Conservation (phyloP, 2,888 invertebrate species). For the Spodoptera littoralis region DNA sequence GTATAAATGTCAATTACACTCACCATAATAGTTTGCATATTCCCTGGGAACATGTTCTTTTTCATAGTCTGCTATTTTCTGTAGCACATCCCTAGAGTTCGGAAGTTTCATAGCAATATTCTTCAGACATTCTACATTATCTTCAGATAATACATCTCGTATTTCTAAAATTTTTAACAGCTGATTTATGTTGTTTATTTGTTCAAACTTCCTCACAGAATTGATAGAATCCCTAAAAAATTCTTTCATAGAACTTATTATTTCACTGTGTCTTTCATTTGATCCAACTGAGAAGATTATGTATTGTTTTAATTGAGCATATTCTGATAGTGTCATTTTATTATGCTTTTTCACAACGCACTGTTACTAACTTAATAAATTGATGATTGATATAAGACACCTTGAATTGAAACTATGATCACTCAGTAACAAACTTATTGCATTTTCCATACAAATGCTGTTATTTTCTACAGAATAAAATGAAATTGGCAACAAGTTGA, state of each 20-base stretch:
- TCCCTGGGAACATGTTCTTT: slow-evolving; percentile 59
- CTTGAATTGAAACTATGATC: too few relatives aligned
- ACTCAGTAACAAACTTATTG: too few relatives aligned
- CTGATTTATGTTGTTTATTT: slow-evolving; percentile 72
- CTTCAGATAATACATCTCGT: slow-evolving; percentile 76
- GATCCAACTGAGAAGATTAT: slow-evolving; percentile 67
- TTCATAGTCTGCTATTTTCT: slow-evolving; percentile 72
- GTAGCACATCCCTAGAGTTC: slow-evolving; percentile 63
- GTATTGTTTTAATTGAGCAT: slow-evolving; percentile 69
- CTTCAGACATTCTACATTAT: slow-evolving; percentile 74
- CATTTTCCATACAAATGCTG: too few relatives aligned
- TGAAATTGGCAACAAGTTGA: too few relatives aligned
- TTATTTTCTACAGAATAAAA: too few relatives aligned
- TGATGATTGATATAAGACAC: too few relatives aligned
- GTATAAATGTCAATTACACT: slow-evolving; percentile 42
- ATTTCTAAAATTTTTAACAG: slow-evolving; percentile 77
- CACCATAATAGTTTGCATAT: slow-evolving; percentile 70
- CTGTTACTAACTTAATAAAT: too few relatives aligned
- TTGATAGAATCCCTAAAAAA: slow-evolving; percentile 76
- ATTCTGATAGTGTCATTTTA: slow-evolving; percentile 76
- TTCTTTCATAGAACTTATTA: slow-evolving; percentile 73
- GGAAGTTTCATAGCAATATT: slow-evolving; percentile 70
- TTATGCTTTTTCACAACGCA: too few relatives aligned
- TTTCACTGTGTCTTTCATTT: slow-evolving; percentile 67
- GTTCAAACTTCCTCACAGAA: slow-evolving; percentile 77